Evolutionary conservation across 1,140 invertebrate genomes (phyloP).

Genomic region (Trissolcus basalis): DNA sequence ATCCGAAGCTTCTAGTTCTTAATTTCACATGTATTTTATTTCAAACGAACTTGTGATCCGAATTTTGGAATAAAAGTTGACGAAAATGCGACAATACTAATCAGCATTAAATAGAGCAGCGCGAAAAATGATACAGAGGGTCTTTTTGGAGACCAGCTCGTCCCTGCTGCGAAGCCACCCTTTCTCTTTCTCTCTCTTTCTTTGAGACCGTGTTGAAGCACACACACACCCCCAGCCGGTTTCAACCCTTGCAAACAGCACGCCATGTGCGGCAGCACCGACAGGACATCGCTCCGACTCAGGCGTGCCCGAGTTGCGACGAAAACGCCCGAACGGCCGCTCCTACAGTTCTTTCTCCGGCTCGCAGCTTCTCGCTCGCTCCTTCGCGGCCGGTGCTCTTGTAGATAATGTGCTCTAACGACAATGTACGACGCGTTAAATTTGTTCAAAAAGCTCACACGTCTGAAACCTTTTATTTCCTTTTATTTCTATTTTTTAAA

Average conservation of each 20-base stretch:
- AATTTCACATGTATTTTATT: no score
- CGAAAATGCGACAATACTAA: no score
- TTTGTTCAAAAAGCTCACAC: constrained; percentile 42
- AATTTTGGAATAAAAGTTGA: no score
- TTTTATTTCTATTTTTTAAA: no score
- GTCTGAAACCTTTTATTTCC: constrained; percentile 25
- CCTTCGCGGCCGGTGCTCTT: constrained; percentile 19
- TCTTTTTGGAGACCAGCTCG: neutral
- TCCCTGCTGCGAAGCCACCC: constrained; percentile 30
- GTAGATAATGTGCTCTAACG: constrained; percentile 43
- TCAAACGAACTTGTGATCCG: no score
- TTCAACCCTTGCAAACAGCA: constrained; percentile 48
- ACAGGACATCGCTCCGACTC: constrained; percentile 61
- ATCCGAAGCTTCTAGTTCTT: no score
- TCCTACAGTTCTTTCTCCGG: constrained; percentile 28
- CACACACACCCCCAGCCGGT: constrained; percentile 24
- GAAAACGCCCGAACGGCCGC: constrained; percentile 48
- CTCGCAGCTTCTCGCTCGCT: constrained; percentile 12
- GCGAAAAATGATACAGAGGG: neutral
- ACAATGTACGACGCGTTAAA: constrained; percentile 47
- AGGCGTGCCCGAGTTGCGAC: constrained; percentile 32
- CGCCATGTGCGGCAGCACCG: constrained; percentile 68
- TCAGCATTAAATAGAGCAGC: no score
- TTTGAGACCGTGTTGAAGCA: constrained; percentile 22
- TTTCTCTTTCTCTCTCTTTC: constrained; percentile 23